Base-by-base conservation (phyloP, 2,888 invertebrate genomes). In the Dasypolia templi region DNA sequence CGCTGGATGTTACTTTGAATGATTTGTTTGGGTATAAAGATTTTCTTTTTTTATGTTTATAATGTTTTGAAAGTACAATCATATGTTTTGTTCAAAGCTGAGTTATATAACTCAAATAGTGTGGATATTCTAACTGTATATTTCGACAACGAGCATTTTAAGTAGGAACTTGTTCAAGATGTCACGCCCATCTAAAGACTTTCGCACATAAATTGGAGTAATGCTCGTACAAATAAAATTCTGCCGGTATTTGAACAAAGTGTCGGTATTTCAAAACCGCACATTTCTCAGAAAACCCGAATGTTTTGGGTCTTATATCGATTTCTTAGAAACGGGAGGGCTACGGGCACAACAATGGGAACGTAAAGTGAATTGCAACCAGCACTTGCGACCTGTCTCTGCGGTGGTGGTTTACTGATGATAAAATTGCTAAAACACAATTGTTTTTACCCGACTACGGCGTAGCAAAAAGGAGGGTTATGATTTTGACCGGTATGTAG, bases 271-370 rank as follows among this genome's bases (percentile, higher is more conserved):
- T 46, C 56, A 76, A 79, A 81, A 79, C 71, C 46, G 53, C 74
- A 78, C 67, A 61, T 76, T 87, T 86, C 86, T 62, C 39, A 82
- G 86, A 87, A 87, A 78, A 59, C 53, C 61, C 66, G 35, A 73
- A 84, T 81, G 76, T 84, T 87, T 86, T 76, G 70, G 78, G 77
- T 77, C 58, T 77, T 83, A 77, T 68, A 61, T 77, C 51, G 62
- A 56, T 84, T 87, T 87, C 86, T 83, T 68, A 79, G 86, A 87
- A 87, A 72, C 56, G 29, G 61, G 66, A 76, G 69, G 78, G 56
- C 72, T 70, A 75, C 77, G 77, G 80, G 68, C 65, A 73, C 70
- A 86, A 87, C 84, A 86, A 87, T 87, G 77, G 85, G 66, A 77
- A 79, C 72, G 71, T 84, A 75, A 86, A 80, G 64, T 68, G 68